These are phyloP conservation scores for Platyrinchus mystaceus DNA, from an alignment of 2,797 vertebrate species.

Conservation along the genomic window DNA sequence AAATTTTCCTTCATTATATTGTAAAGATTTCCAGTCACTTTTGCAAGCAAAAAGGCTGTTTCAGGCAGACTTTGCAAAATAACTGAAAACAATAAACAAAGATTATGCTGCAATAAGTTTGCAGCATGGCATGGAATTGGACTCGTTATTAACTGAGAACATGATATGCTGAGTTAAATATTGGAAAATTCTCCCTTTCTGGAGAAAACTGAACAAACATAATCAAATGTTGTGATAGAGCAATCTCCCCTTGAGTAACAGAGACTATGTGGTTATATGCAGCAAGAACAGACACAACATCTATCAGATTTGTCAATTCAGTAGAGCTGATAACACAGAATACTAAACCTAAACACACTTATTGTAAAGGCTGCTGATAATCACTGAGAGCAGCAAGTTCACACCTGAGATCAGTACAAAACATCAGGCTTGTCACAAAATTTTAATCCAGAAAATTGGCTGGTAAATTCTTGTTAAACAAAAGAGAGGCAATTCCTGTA, in stretches of 20 bases:
- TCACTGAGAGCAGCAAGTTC: not conserved
- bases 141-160: not conserved
- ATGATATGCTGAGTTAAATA: not conserved
- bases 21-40: not conserved
- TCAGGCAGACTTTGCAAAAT: not conserved
- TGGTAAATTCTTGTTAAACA: not conserved
- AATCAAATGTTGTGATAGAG: not conserved
- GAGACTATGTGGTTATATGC: not conserved
- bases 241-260: not conserved
- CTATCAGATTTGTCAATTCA: not conserved
- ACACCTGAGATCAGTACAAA: not conserved
- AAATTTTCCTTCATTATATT: not conserved
- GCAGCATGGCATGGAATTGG: not conserved
- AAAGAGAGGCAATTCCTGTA: not conserved
- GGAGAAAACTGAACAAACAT: not conserved
- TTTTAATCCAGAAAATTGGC: not conserved
- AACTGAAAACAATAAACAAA: not conserved
- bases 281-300: not conserved
- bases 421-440: not conserved
- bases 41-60: not conserved
- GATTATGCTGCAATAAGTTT: accelerated
- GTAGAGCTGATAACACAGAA: not conserved
- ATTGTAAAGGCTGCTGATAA: not conserved
- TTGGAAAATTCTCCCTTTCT: not conserved
- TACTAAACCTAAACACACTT: not conserved